Evolutionary conservation across 2,888 invertebrate genomes (phyloP), one percentile per base, ranked within the genome.

Genomic region (Danaus chrysippus): DNA sequence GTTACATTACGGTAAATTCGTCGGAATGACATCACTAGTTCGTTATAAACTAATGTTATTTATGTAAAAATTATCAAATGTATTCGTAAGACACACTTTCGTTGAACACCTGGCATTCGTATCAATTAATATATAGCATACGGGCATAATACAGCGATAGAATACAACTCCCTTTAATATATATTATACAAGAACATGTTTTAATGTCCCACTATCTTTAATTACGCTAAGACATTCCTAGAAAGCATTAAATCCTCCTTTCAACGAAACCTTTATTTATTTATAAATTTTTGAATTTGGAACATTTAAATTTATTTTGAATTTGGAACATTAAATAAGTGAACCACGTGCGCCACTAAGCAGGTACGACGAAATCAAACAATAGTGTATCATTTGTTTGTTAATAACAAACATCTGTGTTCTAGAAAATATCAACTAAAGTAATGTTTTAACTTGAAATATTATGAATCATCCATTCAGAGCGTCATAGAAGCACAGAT

Each of bases 31-130:
- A 60, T 66, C 64, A 64, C 52, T 54, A 54, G 58, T 59, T 58
- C 54, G 54, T 61, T 64, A 63, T 13, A 13, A 54, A 59, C n/a
- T 59, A 23, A 58, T 57, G 58, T 64, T 64, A 66, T 66, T 64
- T 66, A 66, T 66, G 61, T 59, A 59, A 64, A 66, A 66, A 42
- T 62, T 64, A 67, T 62, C 67, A 59, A 66, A 67, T 64, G 23
- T 62, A 62, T 67, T 58, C 66, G 49, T 64, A 61, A 59, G 63
- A 58, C 62, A 67, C 64, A 66, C 67, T 67, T 64, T 67, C 67
- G 60, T 56, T 63, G 53, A 49, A 58, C 67, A 67, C 67, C 67
- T 67, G 67, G 67, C 56, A 41, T 58, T 59, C 13, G 61, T 64
- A 67, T 67, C 67, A 61, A 53, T 54, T 63, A 55, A 62, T 60